Evolutionary conservation across 2,113 vertebrate genomes (phyloP), one percentile per base, ranked within the genome.

Genomic region (Callipepla squamata): DNA sequence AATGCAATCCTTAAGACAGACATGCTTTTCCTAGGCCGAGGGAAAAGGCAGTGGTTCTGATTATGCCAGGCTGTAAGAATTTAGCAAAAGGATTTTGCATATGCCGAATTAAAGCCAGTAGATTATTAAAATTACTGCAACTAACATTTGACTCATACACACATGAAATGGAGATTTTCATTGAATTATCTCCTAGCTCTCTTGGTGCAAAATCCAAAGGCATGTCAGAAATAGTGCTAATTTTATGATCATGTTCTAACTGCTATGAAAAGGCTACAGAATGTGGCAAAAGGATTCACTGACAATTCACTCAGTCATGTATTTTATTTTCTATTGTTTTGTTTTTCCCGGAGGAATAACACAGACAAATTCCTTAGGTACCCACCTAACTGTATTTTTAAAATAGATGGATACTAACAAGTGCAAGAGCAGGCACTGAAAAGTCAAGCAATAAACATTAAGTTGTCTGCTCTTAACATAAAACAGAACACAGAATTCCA

Each of bases 121-220:
- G 86, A 93, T 86, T 70, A 80, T 82, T 91, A 79, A 79, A 86
- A 57, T 63, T 91, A 90, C 16, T 55, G 65, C 32, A 83, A 47
- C 48, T 51, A 62, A 67, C 34, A 34, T 67, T 70, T 75, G 45
- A 88, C 28, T 36, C 73, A 75, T 69, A 94, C 2, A 32, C 6
- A 12, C 9, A 74, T 12, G 23, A 70, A 85, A 23, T 13, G 22
- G 45, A 48, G 66, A 68, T 69, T 69, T 88, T 18, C 11, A 44
- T 9, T 0, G 0, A 73, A 4, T 34, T 59, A 53, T 13, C 45
- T 74, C 21, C n/a, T 44, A 81, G 36, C 34, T 59, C 44, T 74
- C 63, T 22, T 6, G 5, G 13, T 67, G 11, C 16, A 89, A 89
- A 78, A 78, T 40, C 44, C 65, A 78, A 44, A 73, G 15, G 34